Conservation (phyloP, 2,888 invertebrate genomes). For the Lycocerus yunnanus region DNA sequence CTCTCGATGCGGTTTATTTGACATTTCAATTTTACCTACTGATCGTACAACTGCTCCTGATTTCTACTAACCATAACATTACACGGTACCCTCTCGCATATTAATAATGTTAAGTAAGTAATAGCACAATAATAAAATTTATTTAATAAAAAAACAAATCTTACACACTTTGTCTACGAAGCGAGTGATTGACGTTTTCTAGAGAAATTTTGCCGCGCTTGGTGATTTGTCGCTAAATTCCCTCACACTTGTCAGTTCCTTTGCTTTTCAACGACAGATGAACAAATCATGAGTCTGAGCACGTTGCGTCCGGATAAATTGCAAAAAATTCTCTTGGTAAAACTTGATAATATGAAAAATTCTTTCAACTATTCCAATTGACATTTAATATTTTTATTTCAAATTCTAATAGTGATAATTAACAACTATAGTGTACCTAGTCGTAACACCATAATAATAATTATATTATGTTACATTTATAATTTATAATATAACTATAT, state of each 20-base stretch:
- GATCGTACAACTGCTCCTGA: neutral
- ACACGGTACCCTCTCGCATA: neutral
- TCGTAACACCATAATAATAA: too few relatives aligned
- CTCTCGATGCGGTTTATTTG: conserved; percentile 23
- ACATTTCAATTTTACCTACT: conserved; percentile 23
- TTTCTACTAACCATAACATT: neutral
- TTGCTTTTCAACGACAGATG: conserved; percentile 40
- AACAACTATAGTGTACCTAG: too few relatives aligned
- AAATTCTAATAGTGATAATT: too few relatives aligned
- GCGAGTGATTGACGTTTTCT: conserved; percentile 52
- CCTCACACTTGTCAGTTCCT: conserved; percentile 52
- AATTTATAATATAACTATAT: too few relatives aligned
- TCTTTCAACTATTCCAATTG: conserved; percentile 1
- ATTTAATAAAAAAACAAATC: conserved; percentile 29
- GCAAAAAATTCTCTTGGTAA: conserved; percentile 35
- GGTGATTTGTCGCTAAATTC: conserved; percentile 49
- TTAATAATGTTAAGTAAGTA: neutral
- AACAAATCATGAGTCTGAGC: conserved; percentile 43
- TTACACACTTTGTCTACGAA: conserved; percentile 33
- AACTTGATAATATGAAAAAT: conserved; percentile 2
- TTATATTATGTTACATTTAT: too few relatives aligned
- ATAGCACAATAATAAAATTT: neutral
- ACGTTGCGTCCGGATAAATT: conserved; percentile 42
- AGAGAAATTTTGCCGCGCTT: conserved; percentile 44
- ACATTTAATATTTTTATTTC: neutral